Evolutionary conservation across 2,888 invertebrate species (phyloP).

Genomic region (Argyresthia albistria): DNA sequence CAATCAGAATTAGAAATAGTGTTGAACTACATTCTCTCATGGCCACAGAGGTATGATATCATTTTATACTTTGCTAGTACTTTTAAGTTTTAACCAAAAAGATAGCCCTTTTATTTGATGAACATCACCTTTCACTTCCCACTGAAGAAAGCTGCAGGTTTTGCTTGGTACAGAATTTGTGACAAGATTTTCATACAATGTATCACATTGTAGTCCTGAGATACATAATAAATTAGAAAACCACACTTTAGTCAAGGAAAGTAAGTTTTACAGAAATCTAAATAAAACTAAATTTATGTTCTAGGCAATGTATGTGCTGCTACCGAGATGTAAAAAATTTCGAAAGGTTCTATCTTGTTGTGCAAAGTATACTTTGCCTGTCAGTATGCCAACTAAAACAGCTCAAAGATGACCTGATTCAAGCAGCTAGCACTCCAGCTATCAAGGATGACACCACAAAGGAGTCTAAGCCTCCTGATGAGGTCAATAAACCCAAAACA

Average conservation of each 20-base stretch:
- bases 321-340: slow-evolving; percentile 94
- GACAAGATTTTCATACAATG: too few relatives aligned
- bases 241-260: not conserved
- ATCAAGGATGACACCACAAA: slow-evolving; percentile 28
- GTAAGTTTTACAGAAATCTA: not conserved
- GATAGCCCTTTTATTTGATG: too few relatives aligned
- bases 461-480: slow-evolving; percentile 26
- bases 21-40: slow-evolving; percentile 88
- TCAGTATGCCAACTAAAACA: slow-evolving; percentile 87
- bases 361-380: slow-evolving; percentile 88
- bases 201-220: not conserved
- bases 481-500: slow-evolving; percentile 18
- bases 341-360: slow-evolving; percentile 90
- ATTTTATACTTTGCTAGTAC: too few relatives aligned
- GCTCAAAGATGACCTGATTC: slow-evolving; percentile 73
- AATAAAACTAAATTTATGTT: slow-evolving; percentile 22
- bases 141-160: too few relatives aligned
- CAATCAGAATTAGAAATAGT: slow-evolving; percentile 88
- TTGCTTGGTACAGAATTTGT: too few relatives aligned
- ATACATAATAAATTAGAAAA: not conserved
- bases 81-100: too few relatives aligned
- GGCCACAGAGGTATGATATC: slow-evolving; percentile 84
- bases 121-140: too few relatives aligned
- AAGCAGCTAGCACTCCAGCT: slow-evolving; percentile 38
- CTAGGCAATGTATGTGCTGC: slow-evolving; percentile 95